These are phyloP conservation scores for Nymphalis polychloros DNA, from an alignment of 2,888 invertebrate species.

Conservation along the genomic window DNA sequence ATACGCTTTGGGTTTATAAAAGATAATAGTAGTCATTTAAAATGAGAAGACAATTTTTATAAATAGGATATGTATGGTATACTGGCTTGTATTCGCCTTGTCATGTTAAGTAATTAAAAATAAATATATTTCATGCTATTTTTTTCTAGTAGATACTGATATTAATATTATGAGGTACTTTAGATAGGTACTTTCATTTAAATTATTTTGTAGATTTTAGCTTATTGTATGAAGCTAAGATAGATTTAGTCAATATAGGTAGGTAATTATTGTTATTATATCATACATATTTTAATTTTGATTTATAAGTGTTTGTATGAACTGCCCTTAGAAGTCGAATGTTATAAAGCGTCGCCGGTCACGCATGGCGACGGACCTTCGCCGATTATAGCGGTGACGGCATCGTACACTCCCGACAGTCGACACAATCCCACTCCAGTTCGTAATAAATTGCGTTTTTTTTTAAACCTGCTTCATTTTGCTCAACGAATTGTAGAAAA, in stretches of 20 bases:
- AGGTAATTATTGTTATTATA: too few species aligned
- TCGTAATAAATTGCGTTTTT: constrained; percentile 45
- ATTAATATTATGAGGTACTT: too few species aligned
- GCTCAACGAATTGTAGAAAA: neutral
- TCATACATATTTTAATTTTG: neutral
- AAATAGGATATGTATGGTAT: too few species aligned
- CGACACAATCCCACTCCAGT: constrained; percentile 46
- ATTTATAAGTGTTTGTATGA: constrained; percentile 17
- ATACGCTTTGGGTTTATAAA: neutral
- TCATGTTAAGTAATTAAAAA: too few species aligned
- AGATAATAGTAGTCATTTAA: neutral
- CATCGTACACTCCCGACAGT: constrained; percentile 56
- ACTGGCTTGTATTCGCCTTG: too few species aligned
- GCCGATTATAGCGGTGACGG: constrained; percentile 76
- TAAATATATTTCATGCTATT: too few species aligned
- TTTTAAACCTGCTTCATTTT: constrained; percentile 38
- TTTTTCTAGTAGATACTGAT: too few species aligned
- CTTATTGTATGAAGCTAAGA: too few species aligned
- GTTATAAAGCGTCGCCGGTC: constrained; percentile 45
- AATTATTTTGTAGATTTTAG: too few species aligned
- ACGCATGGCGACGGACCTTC: constrained; percentile 65
- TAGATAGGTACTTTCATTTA: too few species aligned
- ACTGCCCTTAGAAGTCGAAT: constrained; percentile 37
- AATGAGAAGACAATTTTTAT: too few species aligned
- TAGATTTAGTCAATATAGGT: too few species aligned